Base-by-base conservation (phyloP, 2,888 invertebrate species). In the Muschampia plurimacula region DNA sequence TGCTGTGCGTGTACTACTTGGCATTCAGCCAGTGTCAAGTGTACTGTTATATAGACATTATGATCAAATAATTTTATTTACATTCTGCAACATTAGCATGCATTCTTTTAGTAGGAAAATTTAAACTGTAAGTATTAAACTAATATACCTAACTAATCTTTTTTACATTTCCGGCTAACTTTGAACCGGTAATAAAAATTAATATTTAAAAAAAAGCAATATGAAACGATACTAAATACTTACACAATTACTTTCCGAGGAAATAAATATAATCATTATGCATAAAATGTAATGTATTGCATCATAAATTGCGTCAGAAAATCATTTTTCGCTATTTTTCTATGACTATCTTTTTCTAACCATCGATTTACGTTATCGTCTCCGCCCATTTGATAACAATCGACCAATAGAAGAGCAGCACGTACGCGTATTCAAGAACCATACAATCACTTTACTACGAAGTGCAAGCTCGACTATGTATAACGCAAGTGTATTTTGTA, bases 401-500 rank as follows among this genome's bases (percentile, higher is more conserved):
- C 67, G 49, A 76, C 93, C 92, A 93, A 92, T 92, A 78, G 79
- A 60, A 81, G 79, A 75, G 70, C 73, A 82, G 88, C 93, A 93
- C 93, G 93, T 93, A 89, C 81, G 75, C 83, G 75, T 79, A 86
- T 87, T 86, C 83, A 79, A 86, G 86, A 86, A 83, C 73, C 74
- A 76, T 76, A 82, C 83, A 81, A 74, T 74, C 77, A 83, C 59
- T 74, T 84, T 89, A 89, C 82, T 89, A 83, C 81, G 79, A 82
- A 81, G 78, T 83, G 78, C 82, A 85, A 84, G 82, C 80, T 83
- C 84, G 87, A 92, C 85, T 88, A 93, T 92, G 92, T 84, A 87
- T 83, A 87, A 89, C 90, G 91, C 85, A 86, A 88, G 84, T 83
- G 82, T 78, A 83, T 81, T 75, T 83, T 84, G 82, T 84, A 83